A percentile compares a stretch with the other conserved stretches of the same genome.
phyloP scores from a whole-genome alignment of 2,888 invertebrate genomes.

The Oligia latruncula region DNA sequence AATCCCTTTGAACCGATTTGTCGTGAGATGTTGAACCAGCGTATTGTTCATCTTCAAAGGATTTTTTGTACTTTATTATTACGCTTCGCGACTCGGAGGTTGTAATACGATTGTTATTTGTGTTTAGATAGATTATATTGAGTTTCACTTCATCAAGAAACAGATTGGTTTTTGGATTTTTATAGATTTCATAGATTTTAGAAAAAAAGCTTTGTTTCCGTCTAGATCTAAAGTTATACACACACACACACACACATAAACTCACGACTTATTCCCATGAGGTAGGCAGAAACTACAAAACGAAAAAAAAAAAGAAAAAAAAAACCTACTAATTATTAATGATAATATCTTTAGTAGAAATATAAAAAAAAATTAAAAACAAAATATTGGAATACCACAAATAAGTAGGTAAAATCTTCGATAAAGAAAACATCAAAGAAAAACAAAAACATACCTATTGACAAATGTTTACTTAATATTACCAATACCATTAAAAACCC shows the following conservation, averaged over 20 bases:
- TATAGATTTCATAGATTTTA: background rate
- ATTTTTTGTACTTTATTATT: constrained; percentile 83
- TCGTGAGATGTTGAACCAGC: constrained; percentile 71
- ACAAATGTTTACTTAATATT: constrained; percentile 46
- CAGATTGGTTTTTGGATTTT: constrained; percentile 33
- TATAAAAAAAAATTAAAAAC: background rate
- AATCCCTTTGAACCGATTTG: constrained; percentile 85
- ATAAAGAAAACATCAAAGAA: constrained; percentile 51
- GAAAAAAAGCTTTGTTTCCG: background rate
- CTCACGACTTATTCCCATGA: too few species aligned
- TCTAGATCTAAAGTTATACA: too few species aligned
- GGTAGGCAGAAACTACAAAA: too few species aligned
- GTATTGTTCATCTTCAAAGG: constrained; percentile 86
- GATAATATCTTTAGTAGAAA: too few species aligned
- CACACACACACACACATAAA: too few species aligned
- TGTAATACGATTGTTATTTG: constrained; percentile 75
- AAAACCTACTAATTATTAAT: too few species aligned
- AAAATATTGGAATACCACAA: background rate
- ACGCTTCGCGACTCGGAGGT: constrained; percentile 70
- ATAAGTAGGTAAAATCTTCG: constrained; percentile 9
- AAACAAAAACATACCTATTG: constrained; percentile 14
- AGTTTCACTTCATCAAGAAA: constrained; percentile 46
- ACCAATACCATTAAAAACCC: constrained; percentile 54
- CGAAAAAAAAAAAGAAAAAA: too few species aligned
- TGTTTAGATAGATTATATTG: constrained; percentile 67